These are phyloP conservation scores for Apolygus lucorum DNA, from an alignment of 1,140 invertebrate species.

Conservation along the genomic window DNA sequence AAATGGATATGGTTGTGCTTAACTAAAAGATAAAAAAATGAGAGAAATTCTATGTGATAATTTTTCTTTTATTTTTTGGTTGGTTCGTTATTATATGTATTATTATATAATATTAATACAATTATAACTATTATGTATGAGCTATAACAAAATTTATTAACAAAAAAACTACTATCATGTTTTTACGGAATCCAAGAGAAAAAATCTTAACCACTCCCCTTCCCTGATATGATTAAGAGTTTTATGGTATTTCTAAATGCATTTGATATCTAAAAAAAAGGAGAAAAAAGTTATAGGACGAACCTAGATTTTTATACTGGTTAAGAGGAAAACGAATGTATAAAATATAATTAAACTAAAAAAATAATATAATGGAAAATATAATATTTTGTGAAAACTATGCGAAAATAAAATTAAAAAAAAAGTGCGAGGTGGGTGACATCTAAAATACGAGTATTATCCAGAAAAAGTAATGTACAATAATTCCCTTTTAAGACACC, in stretches of 20 bases:
- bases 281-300: slow-evolving; percentile 8
- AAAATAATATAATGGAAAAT: not conserved
- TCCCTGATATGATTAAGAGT: slow-evolving; percentile 9
- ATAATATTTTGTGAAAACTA: slow-evolving; percentile 7
- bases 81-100: slow-evolving; percentile 2
- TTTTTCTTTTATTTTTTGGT: not conserved
- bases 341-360: slow-evolving; percentile 14
- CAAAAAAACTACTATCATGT: slow-evolving; percentile 3
- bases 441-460: not conserved
- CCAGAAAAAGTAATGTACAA: slow-evolving; percentile 1
- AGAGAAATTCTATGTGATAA: slow-evolving; percentile 17
- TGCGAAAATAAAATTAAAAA: not conserved
- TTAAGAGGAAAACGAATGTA: slow-evolving; percentile 14
- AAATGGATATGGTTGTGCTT: slow-evolving; percentile 14
- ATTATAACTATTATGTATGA: slow-evolving; percentile 11
- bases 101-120: slow-evolving; percentile 1
- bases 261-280: slow-evolving; percentile 9
- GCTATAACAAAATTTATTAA: slow-evolving; percentile 8
- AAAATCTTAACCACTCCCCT: not conserved
- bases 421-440: not conserved
- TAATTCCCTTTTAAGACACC: slow-evolving; percentile 12
- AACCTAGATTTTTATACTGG: slow-evolving; percentile 16
- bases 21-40: slow-evolving; percentile 6
- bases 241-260: slow-evolving; percentile 11
- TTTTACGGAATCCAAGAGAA: slow-evolving; percentile 6